Conservation (phyloP, 2,888 invertebrate genomes). For the Drosophila mercatorum region DNA sequence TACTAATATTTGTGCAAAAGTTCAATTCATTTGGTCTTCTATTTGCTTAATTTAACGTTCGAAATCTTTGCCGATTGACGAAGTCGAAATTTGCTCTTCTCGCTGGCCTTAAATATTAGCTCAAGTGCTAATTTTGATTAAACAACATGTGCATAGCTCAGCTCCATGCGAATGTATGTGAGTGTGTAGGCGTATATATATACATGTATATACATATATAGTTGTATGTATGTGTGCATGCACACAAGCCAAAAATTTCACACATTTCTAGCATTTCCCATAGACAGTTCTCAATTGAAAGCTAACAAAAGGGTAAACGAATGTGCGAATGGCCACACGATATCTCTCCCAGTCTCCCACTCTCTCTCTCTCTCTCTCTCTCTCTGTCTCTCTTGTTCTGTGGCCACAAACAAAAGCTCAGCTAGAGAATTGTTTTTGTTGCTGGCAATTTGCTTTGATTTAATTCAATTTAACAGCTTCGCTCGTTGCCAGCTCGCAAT, state of each 20-base stretch:
- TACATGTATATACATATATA: background rate
- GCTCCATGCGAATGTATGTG: background rate
- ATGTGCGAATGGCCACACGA: slow-evolving; percentile 9
- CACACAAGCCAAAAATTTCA: slow-evolving; percentile 34
- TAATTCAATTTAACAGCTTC: slow-evolving; percentile 73
- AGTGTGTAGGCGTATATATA: background rate
- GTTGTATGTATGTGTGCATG: background rate
- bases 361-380: background rate
- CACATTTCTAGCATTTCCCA: slow-evolving; percentile 43
- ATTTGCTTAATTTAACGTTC: slow-evolving; percentile 10
- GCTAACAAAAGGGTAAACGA: slow-evolving; percentile 39
- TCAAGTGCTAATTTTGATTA: slow-evolving; percentile 34
- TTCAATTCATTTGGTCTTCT: background rate
- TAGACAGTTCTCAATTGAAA: slow-evolving; percentile 39
- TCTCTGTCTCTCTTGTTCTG: background rate
- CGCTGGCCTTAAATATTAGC: slow-evolving; percentile 29
- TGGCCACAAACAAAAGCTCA: slow-evolving; percentile 21
- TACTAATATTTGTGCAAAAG: background rate
- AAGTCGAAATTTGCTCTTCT: slow-evolving; percentile 10
- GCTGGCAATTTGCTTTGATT: slow-evolving; percentile 77
- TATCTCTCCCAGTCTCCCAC: background rate
- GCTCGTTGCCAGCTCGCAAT: slow-evolving; percentile 35
- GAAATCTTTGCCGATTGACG: background rate
- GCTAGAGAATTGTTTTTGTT: slow-evolving; percentile 54
- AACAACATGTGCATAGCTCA: slow-evolving; percentile 1